These are phyloP conservation scores for Henricia sp. DNA, from an alignment of 53 echinoderm and acorn worm genomes.

Conservation along the genomic window DNA sequence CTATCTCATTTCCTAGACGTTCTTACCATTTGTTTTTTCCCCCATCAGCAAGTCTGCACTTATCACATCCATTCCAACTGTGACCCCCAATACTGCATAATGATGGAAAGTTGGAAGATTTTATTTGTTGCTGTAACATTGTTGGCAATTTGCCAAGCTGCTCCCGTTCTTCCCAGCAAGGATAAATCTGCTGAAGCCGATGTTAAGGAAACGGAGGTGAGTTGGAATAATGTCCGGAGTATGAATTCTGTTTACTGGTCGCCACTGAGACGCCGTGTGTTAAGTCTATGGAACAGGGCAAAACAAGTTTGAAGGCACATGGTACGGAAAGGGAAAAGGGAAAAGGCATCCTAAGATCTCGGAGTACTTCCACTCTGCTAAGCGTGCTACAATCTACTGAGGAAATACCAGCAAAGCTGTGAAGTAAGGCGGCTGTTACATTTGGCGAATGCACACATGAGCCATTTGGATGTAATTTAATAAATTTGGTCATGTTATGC, in stretches of 20 bases:
- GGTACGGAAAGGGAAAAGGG: background rate
- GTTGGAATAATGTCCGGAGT: background rate
- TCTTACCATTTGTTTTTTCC: background rate
- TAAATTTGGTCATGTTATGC: background rate
- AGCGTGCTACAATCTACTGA: too few species aligned
- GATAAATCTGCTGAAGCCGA: background rate
- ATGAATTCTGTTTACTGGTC: background rate
- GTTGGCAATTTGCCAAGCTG: conserved; percentile 24
- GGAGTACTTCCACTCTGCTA: background rate
- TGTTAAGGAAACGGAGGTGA: conserved; percentile 11
- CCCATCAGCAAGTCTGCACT: too few species aligned
- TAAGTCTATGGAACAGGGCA: background rate
- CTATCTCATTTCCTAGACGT: too few species aligned
- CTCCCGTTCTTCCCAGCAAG: background rate
- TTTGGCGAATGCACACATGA: background rate
- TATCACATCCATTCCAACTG: too few species aligned
- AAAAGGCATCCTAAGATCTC: background rate
- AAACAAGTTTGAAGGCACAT: background rate
- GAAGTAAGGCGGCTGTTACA: background rate
- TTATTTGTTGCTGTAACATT: background rate
- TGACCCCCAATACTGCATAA: too few species aligned
- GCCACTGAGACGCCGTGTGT: background rate
- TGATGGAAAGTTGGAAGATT: conserved; percentile 14
- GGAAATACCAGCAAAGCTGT: background rate
- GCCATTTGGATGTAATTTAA: background rate